Conservation (phyloP, 2,113 vertebrate genomes). For the Mesitornis unicolor region DNA sequence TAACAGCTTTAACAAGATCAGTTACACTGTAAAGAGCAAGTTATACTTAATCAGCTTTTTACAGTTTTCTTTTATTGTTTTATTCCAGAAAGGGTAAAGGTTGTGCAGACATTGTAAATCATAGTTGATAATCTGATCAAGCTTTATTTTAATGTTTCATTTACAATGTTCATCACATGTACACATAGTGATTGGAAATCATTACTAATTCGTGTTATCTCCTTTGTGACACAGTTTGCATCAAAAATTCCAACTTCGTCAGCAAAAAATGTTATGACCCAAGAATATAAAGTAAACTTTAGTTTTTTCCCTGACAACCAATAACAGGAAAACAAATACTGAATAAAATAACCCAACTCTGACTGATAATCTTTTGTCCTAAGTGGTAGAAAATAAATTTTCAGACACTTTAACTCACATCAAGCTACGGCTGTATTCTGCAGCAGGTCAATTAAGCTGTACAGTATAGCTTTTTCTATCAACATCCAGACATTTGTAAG, state of each 20-base stretch:
- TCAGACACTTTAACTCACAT: not conserved
- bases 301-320: not conserved
- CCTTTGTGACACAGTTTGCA: not conserved
- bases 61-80: not conserved
- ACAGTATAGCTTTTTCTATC: not conserved
- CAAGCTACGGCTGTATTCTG: not conserved
- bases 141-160: not conserved
- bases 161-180: not conserved
- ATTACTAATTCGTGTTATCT: not conserved
- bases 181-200: not conserved
- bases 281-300: not conserved
- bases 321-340: not conserved
- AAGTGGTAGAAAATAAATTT: not conserved
- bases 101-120: not conserved
- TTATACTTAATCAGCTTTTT: not conserved
- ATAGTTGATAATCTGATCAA: not conserved
- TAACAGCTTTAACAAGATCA: not conserved
- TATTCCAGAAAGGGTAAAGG: not conserved
- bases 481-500: not conserved
- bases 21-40: not conserved
- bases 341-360: fast-evolving
- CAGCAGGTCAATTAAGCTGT: not conserved
- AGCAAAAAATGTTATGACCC: not conserved
- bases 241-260: not conserved
- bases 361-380: not conserved